A percentile compares a stretch with the other conserved stretches of the same genome.
Evolutionary conservation across 2,797 vertebrate genomes (phyloP).

Genomic region (Malacoraja senta): DNA sequence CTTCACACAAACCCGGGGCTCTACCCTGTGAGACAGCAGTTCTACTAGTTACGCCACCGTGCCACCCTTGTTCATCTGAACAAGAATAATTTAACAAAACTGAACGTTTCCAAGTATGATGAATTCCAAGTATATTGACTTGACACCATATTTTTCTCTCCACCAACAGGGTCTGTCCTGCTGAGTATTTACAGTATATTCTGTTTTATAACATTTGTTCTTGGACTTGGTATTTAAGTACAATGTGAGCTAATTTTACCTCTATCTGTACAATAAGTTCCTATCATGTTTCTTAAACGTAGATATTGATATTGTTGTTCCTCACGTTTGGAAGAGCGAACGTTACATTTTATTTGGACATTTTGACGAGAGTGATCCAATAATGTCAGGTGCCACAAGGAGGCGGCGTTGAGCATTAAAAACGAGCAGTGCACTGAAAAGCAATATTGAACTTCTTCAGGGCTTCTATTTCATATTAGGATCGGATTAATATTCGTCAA

Average conservation of each 20-base stretch:
- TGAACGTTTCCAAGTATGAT: too few relatives aligned
- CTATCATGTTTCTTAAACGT: neutral
- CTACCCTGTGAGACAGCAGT: too few relatives aligned
- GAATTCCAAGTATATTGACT: too few relatives aligned
- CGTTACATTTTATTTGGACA: neutral
- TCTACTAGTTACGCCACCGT: too few relatives aligned
- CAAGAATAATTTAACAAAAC: too few relatives aligned
- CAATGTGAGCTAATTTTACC: neutral
- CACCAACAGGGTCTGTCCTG: too few relatives aligned
- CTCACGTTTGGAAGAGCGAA: neutral
- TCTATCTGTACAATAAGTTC: neutral
- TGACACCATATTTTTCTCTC: too few relatives aligned
- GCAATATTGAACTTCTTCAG: neutral
- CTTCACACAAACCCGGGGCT: too few relatives aligned
- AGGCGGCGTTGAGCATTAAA: constrained; percentile 10
- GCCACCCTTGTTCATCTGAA: too few relatives aligned
- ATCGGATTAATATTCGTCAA: neutral
- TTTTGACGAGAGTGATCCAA: neutral
- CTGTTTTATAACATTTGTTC: neutral
- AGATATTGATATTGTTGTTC: neutral
- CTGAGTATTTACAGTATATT: too few relatives aligned
- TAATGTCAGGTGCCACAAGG: neutral
- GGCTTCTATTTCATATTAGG: neutral
- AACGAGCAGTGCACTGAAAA: neutral
- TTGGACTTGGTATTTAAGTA: neutral